Base-by-base conservation (phyloP, 2,888 invertebrate species). In the Euzophera pinguis region DNA sequence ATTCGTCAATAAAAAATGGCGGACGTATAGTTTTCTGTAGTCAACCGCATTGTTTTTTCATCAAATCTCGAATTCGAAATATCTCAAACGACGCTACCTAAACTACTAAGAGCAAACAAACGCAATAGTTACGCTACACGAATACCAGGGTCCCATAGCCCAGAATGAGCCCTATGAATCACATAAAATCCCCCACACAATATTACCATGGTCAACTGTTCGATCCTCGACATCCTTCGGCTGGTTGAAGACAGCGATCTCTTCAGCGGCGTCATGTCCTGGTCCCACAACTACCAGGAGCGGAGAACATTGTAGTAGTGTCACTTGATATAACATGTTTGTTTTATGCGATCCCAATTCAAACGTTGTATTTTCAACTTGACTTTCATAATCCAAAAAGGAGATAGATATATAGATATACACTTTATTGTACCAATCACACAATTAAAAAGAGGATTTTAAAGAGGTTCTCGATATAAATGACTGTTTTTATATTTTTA, bases 241-340 rank as follows among this genome's bases (percentile, higher is more conserved):
- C 95, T 93, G 85, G 93, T 92, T 75, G 92, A 91, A 68, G 95
- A 94, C 66, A 96, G 92, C 73, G 95, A 94, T 85, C 93, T 93
- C 92, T 96, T 96, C 86, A 96, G 91, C 78, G 95, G 95, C 80
- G 93, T 93, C 91, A 96, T 95, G 87, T 96, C 95, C 91, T 96
- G 95, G 92, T 96, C 96, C 94, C 96, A 96, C 75, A 96, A 92
- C 94, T 95, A 92, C 65, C 78, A 75, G 77, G 74, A 60, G 63
- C 63, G 68, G 61, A 76, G 71, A 78, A 83, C 67, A 74, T 65
- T 72, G 63, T 69, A 65, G 72, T 72, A 72, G 71, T 71, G 73
- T 75, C 62, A 64, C 65, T 67, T 64, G 57, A 50, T 50, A 48
- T 22, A 41, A 51, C 17, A 45, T 56, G 43, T 61, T 55, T 34